Evolutionary conservation across 2,888 invertebrate species (phyloP), one percentile per base, ranked within the genome.

Genomic region (Agrenia bidenticulata): DNA sequence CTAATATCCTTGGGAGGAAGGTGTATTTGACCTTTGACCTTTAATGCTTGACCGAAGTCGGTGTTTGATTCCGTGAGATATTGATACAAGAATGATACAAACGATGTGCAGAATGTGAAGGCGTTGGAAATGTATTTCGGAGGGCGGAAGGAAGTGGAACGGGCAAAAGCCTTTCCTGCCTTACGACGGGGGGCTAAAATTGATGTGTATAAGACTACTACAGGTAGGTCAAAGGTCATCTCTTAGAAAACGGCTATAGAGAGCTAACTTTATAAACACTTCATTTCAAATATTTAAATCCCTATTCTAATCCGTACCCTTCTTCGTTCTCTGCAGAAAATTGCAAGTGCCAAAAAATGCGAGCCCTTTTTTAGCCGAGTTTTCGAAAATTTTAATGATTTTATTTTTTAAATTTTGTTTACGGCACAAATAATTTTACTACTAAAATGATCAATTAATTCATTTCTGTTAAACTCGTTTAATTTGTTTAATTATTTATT

Each of bases 141-240:
- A 80, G 83, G 85, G 80, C 85, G 85, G 80, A 84, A 89, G 84
- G 86, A 86, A 81, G 87, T 88, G 80, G 84, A 84, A 80, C 86
- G 89, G 81, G 86, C 89, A 80, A 90, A 90, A 84, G 84, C 87
- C 81, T 87, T 91, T 80, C 90, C 90, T 79, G 86, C 89, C 76
- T 85, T 91, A 81, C 89, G 88, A 84, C 85, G 90, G 81, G 90
- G 90, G 81, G 88, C 88, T 82, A 85, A 86, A 81, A 86, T 88
- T 82, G 90, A 91, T 83, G 88, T 89, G 80, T 91, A 90, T 84
- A 86, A 90, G 82, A 89, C 89, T 82, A 89, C 89, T 82, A 89
- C 90, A 90, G 91, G 91, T 91, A 66, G 59, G 73, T 67, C 37
- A 32, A 32, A 53, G 51, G 49, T 60, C 53, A 59, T 2, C 5